A percentile compares a stretch with the other conserved stretches of the same genome.
Evolutionary conservation across 2,113 vertebrate genomes (phyloP).

Genomic region (Scomber japonicus): DNA sequence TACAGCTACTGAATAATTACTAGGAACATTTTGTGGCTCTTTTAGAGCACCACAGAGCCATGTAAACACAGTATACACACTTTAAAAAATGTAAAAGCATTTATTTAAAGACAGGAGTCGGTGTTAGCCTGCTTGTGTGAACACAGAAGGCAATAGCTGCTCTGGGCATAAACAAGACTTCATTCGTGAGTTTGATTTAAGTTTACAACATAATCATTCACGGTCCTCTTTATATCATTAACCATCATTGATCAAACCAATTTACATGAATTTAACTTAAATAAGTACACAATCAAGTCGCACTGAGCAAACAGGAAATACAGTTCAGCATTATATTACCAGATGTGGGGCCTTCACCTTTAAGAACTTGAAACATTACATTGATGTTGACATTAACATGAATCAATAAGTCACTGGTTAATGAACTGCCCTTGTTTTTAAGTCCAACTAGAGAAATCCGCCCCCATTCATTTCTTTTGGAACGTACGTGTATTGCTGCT

Average conservation of each 20-base stretch:
- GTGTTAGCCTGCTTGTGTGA: conserved; percentile 4
- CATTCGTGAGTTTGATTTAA: neutral
- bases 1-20: conserved; percentile 9
- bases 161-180: neutral
- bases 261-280: conserved; percentile 38
- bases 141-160: conserved; percentile 28
- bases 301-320: conserved; percentile 24
- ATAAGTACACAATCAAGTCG: conserved; percentile 37
- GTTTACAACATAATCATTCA: neutral
- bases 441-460: neutral
- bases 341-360: conserved; percentile 6
- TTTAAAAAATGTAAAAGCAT: conserved; percentile 39
- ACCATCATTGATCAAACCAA: conserved; percentile 12
- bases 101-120: conserved; percentile 52
- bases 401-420: neutral
- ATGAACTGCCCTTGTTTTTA: neutral
- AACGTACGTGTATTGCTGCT: neutral
- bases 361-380: neutral
- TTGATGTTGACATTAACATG: neutral
- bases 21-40: neutral
- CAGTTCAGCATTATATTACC: conserved; percentile 21
- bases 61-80: conserved; percentile 13
- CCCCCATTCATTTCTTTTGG: neutral
- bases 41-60: neutral
- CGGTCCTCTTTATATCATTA: neutral